phyloP scores from a whole-genome alignment of 1,140 invertebrate species.

The Akabosia matsudoensis region DNA sequence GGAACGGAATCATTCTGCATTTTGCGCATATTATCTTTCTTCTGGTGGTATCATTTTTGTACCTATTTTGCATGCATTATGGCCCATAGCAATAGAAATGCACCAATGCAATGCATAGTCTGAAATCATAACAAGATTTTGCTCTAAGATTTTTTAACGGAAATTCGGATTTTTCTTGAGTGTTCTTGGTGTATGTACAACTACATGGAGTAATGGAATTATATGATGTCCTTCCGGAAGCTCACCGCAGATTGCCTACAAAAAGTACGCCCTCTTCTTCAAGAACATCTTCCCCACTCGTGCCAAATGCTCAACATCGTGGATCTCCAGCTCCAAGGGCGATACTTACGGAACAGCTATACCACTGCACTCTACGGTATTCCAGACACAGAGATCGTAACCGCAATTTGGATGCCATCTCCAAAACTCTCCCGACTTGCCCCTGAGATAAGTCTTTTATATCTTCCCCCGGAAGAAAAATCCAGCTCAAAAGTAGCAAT shows the following conservation, averaged over 20 bases:
- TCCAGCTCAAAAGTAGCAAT: too few relatives aligned
- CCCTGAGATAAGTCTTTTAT: not conserved
- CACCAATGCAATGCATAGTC: too few relatives aligned
- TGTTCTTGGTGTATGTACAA: too few relatives aligned
- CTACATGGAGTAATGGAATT: too few relatives aligned
- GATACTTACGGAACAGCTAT: not conserved
- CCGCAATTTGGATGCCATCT: not conserved
- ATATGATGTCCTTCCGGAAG: not conserved
- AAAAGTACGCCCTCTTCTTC: not conserved
- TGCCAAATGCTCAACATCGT: not conserved
- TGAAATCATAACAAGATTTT: too few relatives aligned
- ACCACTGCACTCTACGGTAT: not conserved
- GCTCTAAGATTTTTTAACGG: too few relatives aligned
- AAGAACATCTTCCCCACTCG: not conserved
- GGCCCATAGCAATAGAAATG: too few relatives aligned
- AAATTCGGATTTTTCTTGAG: too few relatives aligned
- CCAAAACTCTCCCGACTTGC: not conserved
- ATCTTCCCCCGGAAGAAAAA: not conserved
- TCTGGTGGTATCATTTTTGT: too few relatives aligned
- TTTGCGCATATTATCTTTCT: too few relatives aligned
- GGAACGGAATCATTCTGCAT: too few relatives aligned
- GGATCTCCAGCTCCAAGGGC: not conserved
- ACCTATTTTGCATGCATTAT: too few relatives aligned
- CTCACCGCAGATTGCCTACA: not conserved
- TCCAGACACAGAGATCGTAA: not conserved